Percentiles rank a stretch among this genome's conserved stretches.
phyloP scores from a whole-genome alignment of 2,888 invertebrate species.

The Chloroclystis v-ata region DNA sequence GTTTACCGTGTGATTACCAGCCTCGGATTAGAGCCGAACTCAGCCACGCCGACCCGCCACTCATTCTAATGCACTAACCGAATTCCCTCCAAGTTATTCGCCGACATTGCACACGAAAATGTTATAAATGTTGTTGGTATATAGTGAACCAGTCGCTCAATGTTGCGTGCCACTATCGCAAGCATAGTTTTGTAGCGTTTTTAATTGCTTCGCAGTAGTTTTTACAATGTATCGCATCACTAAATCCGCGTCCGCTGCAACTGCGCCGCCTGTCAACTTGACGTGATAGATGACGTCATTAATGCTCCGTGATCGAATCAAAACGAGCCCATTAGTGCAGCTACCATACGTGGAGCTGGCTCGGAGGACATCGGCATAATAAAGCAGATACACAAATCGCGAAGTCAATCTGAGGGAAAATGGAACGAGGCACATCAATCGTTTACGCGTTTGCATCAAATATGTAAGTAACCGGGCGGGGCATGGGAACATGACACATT shows the following conservation, averaged over 20 bases:
- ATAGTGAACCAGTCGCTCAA: slow-evolving; percentile 5
- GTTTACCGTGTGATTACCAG: slow-evolving; percentile 56
- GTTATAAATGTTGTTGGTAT: slow-evolving; percentile 8
- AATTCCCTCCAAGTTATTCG: slow-evolving; percentile 8
- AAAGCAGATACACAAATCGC: slow-evolving; percentile 50
- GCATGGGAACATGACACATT: slow-evolving; percentile 57
- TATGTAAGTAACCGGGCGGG: slow-evolving; percentile 50
- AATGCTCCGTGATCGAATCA: slow-evolving; percentile 52
- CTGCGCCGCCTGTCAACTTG: slow-evolving; percentile 57
- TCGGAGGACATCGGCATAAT: slow-evolving; percentile 26
- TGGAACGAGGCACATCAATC: slow-evolving; percentile 58
- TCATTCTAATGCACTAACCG: slow-evolving; percentile 13
- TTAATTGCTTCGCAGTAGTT: slow-evolving; percentile 18
- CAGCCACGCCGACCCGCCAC: slow-evolving; percentile 17
- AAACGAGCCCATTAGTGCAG: slow-evolving; percentile 48
- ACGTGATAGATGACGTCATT: slow-evolving; percentile 67
- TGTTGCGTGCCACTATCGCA: slow-evolving; percentile 6
- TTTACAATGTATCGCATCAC: slow-evolving; percentile 27
- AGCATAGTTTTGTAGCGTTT: slow-evolving; percentile 17
- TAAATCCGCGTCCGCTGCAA: slow-evolving; percentile 51
- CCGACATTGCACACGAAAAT: not conserved
- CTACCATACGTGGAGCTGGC: slow-evolving; percentile 33
- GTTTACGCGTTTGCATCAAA: slow-evolving; percentile 60
- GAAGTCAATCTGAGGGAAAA: slow-evolving; percentile 47
- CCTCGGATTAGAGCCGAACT: slow-evolving; percentile 41